Evolutionary conservation across 2,113 vertebrate species (phyloP).

Genomic region (Siniperca chuatsi): DNA sequence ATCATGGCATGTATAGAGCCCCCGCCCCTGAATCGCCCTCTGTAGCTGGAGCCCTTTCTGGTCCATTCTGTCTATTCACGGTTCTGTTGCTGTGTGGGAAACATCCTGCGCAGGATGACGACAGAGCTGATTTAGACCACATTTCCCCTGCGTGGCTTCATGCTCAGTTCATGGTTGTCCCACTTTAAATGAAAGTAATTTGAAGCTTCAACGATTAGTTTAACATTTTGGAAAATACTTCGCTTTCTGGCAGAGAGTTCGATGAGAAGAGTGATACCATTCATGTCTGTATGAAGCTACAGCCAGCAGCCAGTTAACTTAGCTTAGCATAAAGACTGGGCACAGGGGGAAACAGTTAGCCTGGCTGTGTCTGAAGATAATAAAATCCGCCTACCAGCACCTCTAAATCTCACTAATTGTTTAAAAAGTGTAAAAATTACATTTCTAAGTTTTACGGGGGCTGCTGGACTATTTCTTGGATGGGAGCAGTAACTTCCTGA

Average conservation of each 20-base stretch:
- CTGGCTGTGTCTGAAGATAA: background rate
- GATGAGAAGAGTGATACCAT: background rate
- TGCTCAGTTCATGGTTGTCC: background rate
- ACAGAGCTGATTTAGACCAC: constrained; percentile 9
- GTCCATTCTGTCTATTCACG: constrained; percentile 58
- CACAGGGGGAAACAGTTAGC: background rate
- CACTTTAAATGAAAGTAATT: background rate
- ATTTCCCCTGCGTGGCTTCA: background rate
- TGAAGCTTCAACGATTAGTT: background rate
- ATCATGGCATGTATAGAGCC: constrained; percentile 52
- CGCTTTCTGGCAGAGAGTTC: background rate
- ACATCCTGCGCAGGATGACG: constrained; percentile 6
- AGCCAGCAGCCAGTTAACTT: background rate
- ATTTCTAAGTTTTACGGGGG: background rate
- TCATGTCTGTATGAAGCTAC: background rate
- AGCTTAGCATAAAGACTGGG: background rate
- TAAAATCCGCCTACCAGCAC: background rate
- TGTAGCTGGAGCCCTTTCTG: constrained; percentile 36
- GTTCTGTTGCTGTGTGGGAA: constrained; percentile 70
- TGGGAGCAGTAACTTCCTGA: background rate
- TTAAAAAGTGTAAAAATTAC: too few species aligned
- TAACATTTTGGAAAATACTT: background rate
- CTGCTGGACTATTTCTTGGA: background rate
- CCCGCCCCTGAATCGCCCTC: background rate
- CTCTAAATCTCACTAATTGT: background rate